These are phyloP conservation scores for Epistrophe eligans DNA, from an alignment of 2,888 invertebrate species.

Conservation along the genomic window DNA sequence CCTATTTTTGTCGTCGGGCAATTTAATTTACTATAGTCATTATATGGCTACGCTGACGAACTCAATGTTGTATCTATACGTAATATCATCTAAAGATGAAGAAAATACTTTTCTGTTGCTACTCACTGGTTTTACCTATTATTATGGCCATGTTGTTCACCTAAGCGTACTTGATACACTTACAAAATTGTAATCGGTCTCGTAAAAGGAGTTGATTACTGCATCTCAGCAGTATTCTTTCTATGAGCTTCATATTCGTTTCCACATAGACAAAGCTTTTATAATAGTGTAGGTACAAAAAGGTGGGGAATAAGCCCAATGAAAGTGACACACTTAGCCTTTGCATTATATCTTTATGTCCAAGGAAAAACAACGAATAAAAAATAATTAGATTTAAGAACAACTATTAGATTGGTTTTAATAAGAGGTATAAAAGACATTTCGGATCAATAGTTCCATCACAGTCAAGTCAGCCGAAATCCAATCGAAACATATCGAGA, in stretches of 20 bases:
- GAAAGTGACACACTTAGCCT: slow-evolving; percentile 26
- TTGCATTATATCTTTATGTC: slow-evolving; percentile 1
- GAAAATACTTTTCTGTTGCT: slow-evolving; percentile 48
- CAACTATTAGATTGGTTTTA: background rate
- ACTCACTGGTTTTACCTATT: slow-evolving; percentile 22
- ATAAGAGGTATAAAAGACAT: slow-evolving; percentile 64
- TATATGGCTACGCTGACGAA: background rate
- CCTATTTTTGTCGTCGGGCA: background rate
- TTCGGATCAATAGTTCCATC: slow-evolving; percentile 26
- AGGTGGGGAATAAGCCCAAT: slow-evolving; percentile 42
- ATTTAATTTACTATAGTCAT: background rate
- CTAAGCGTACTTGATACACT: slow-evolving; percentile 49
- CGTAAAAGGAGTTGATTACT: slow-evolving; percentile 66
- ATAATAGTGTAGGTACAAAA: slow-evolving; percentile 49
- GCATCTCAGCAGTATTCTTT: slow-evolving; percentile 53
- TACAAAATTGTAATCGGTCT: slow-evolving; percentile 46
- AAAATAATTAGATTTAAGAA: slow-evolving; percentile 41
- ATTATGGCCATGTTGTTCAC: slow-evolving; percentile 63
- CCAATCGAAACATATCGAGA: slow-evolving; percentile 40
- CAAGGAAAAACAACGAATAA: background rate
- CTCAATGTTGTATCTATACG: background rate
- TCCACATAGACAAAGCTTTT: slow-evolving; percentile 23
- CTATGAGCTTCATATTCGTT: slow-evolving; percentile 33
- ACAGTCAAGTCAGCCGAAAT: slow-evolving; percentile 58
- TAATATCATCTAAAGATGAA: slow-evolving; percentile 17